Evolutionary conservation across 2,888 invertebrate genomes (phyloP), one percentile per base, ranked within the genome.

Genomic region (Netelia melanura): DNA sequence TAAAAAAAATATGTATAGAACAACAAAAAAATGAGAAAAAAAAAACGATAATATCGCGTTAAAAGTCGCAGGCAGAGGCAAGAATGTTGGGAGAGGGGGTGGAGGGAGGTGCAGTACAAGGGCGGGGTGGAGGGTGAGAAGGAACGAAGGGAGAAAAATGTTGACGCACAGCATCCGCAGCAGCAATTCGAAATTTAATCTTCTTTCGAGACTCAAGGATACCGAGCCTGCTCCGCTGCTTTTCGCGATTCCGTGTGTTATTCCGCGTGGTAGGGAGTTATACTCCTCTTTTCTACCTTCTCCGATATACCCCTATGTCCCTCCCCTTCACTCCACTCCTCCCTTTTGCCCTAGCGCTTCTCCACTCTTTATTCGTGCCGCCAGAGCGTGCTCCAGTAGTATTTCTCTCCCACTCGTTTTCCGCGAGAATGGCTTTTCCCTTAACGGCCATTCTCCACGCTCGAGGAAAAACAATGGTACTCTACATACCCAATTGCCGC

Each of bases 401-500:
- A 84, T 84, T 81, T 78, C 84, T 84, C 77, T 78, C 78, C 44
- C 76, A 81, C 81, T 76, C 75, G 75, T 78, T 84, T 75, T 75
- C 62, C 70, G 52, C 74, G 70, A 52, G 71, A 82, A 82, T 82
- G 82, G 65, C 68, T 76, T 81, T 78, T 86, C 81, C 85, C 86
- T 62, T 81, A 86, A 86, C 78, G 86, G 83, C 54, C 85, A 61
- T 86, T 85, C 71, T 75, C 84, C 65, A 81, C 75, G 75, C 74
- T 80, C 76, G 56, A 79, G 80, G 82, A 86, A 86, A 87, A 87
- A 87, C 87, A 83, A 84, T 83, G 83, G 79, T 84, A 86, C 74
- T 86, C 85, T 86, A 87, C 85, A 83, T 87, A 86, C 85, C 30
- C 85, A 86, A 86, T 86, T 86, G 86, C 81, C 82, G 75, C 78